Base-by-base conservation (phyloP, 2,113 vertebrate species). In the Perognathus longimembris region DNA sequence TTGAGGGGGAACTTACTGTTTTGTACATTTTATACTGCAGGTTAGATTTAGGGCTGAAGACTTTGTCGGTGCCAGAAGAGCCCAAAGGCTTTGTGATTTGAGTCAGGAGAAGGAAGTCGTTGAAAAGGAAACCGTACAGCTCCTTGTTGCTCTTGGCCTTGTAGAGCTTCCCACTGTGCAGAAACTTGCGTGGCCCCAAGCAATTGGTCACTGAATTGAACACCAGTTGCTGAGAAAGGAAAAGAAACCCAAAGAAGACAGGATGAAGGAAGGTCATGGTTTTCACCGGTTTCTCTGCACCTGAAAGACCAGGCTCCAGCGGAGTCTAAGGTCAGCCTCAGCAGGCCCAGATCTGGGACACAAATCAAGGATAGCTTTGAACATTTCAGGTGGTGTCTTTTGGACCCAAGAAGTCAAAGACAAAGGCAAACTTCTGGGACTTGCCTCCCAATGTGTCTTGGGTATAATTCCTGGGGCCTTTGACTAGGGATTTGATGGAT, bases 131-230 rank as follows among this genome's bases (percentile, higher is more conserved):
- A 84, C 99, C 99, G 2, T 99, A 99, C 50, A 99, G 98, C 95
- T 99, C 99, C 96, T 99, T 99, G 98, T 98, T 99, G 97, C 99
- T 99, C 97, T 99, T 99, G 97, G 99, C 99, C 97, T 99, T 99
- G 95, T 99, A 99, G 76, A 99, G 98, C 93, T 99, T 99, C 83
- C 99, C 99, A 6, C 99, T 99, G 98, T 99, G 99, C 92, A 99
- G 98, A 96, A 99, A 99, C 98, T 99, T 99, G 96, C 99, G 98
- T 14, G 99, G 99, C 59, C 99, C 99, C 98, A 99, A 96, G 97
- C 99, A 99, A 97, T 99, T 99, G 94, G 99, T 99, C 96, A 99
- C 99, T 0, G 99, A 99, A 97, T 99, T 99, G 97, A 99, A 99
- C 85, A 99, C 99, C 84, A 99, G 98, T 99, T 99, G 99, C 99